Conservation (phyloP, 1,140 invertebrate species). For the Cheumatopsyche charites region DNA sequence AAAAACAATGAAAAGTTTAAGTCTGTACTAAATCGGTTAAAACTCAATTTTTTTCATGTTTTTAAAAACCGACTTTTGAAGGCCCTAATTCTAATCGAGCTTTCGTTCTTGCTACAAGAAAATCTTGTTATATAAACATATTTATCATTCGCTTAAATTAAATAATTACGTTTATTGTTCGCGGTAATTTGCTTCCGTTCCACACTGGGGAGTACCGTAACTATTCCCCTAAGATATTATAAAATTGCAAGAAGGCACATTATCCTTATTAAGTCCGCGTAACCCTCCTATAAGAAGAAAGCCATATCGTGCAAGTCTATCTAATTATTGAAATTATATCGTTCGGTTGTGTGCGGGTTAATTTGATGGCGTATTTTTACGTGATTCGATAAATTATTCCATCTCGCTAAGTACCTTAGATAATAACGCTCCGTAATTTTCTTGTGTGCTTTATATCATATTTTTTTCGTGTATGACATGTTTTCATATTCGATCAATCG, state of each 20-base stretch:
- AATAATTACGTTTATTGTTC: constrained; percentile 16
- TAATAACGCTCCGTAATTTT: not conserved
- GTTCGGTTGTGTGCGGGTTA: not conserved
- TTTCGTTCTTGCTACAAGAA: too few species aligned
- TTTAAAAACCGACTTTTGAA: too few species aligned
- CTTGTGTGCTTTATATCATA: not conserved
- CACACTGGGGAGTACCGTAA: constrained; percentile 11
- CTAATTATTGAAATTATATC: constrained; percentile 18
- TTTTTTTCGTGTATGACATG: not conserved
- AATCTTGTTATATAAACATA: too few species aligned
- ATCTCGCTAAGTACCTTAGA: not conserved
- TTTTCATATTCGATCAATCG: not conserved
- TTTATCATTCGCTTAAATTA: not conserved
- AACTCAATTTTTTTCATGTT: too few species aligned
- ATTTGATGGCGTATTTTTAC: not conserved
- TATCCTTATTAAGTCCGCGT: constrained; percentile 33
- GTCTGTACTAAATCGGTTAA: too few species aligned
- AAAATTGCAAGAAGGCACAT: constrained; percentile 33
- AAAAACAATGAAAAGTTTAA: too few species aligned
- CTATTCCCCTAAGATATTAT: constrained; percentile 30
- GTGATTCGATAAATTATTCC: constrained; percentile 3
- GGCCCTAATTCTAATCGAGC: too few species aligned
- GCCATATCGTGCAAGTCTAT: constrained; percentile 22
- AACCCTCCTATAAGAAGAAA: not conserved
- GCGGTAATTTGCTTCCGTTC: constrained; percentile 26